phyloP scores from a whole-genome alignment of 2,113 vertebrate genomes.

The Nyctereutes procyonoides region DNA sequence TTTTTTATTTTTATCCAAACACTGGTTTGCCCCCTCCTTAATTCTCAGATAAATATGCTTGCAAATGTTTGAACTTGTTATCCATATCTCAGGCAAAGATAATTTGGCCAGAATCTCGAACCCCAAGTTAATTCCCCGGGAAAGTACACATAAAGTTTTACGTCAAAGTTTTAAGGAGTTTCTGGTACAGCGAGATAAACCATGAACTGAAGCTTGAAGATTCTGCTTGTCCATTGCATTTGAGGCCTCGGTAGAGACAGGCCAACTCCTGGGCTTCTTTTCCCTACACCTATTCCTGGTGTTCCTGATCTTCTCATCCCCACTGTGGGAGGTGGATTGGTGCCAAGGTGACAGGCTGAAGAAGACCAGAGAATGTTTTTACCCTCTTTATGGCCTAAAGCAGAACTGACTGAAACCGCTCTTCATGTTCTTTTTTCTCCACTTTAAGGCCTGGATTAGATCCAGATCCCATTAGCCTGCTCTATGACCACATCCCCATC shows the following conservation, averaged over 20 bases:
- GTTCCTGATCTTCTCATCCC: background rate
- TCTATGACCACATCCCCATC: background rate
- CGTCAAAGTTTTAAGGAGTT: constrained; percentile 38
- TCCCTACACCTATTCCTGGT: background rate
- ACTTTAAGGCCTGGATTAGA: background rate
- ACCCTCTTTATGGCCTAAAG: constrained; percentile 4
- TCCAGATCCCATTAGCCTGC: background rate
- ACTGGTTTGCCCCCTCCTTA: background rate
- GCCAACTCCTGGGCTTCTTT: background rate
- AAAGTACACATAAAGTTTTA: constrained; percentile 21
- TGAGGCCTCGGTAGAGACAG: constrained; percentile 10
- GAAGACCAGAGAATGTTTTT: background rate
- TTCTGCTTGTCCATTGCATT: background rate
- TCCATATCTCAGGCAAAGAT: constrained; percentile 22
- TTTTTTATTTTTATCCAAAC: constrained; percentile 20
- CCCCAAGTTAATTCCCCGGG: background rate
- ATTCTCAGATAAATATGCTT: constrained; percentile 44
- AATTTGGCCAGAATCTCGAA: constrained; percentile 45
- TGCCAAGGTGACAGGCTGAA: constrained; percentile 31
- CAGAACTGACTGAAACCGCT: constrained; percentile 23
- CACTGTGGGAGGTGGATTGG: background rate
- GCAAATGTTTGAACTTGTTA: constrained; percentile 20
- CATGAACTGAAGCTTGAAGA: background rate
- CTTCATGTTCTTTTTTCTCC: background rate
- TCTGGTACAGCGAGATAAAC: constrained; percentile 1